Conservation (phyloP, 2,797 vertebrate species). For the Gallirallus australis region DNA sequence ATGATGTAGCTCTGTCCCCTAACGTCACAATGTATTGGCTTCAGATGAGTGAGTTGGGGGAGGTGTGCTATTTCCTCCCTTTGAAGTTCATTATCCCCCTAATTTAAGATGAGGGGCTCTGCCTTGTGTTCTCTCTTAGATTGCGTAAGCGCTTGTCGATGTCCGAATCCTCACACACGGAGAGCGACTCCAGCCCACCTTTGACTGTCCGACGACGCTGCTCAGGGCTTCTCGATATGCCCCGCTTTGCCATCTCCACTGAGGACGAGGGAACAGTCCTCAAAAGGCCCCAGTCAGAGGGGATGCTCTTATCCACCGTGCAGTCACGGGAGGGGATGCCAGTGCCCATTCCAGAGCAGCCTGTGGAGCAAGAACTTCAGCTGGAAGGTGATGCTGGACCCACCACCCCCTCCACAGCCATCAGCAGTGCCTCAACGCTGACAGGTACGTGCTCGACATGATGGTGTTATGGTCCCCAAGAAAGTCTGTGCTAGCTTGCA, state of each 20-base stretch:
- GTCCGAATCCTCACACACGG: conserved; percentile 96
- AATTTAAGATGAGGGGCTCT: neutral
- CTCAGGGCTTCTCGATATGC: conserved; percentile 92
- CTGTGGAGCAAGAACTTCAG: conserved; percentile 85
- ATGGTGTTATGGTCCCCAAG: neutral
- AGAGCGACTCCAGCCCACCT: conserved; percentile 96
- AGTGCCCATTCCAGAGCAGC: conserved; percentile 85
- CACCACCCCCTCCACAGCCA: conserved; percentile 75
- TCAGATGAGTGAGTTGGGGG: accelerated
- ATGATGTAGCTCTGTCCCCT: neutral
- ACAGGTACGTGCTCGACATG: conserved; percentile 74
- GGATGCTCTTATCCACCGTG: conserved; percentile 65
- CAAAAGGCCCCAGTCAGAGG: conserved; percentile 76
- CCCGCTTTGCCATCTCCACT: conserved; percentile 88
- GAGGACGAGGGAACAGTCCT: conserved; percentile 84
- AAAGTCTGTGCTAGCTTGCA: accelerated
- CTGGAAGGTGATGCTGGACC: conserved; percentile 82
- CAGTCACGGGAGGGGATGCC: conserved; percentile 83
- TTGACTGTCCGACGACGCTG: conserved; percentile 91
- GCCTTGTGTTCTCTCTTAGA: conserved; percentile 68
- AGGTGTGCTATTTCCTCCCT: neutral
- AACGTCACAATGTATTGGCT: neutral
- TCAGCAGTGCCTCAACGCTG: conserved; percentile 75
- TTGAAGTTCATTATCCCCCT: neutral
- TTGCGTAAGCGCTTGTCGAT: conserved; percentile 93